Conservation (phyloP, 2,888 invertebrate species). For the Orthosia cruda region DNA sequence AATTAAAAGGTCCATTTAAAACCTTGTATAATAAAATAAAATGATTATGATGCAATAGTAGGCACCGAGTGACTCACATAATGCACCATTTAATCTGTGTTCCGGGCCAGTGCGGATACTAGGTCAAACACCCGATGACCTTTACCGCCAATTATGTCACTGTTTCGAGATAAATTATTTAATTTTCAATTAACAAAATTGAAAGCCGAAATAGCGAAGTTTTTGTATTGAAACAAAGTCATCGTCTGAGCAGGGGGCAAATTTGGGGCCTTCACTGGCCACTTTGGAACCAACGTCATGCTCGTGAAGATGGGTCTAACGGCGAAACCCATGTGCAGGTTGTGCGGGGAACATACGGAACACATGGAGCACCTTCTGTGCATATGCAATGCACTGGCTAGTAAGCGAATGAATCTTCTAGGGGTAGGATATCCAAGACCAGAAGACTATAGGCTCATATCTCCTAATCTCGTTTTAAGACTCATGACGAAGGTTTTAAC, state of each 20-base stretch:
- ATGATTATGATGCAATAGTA: constrained; percentile 6
- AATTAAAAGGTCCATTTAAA: not conserved
- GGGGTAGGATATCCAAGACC: no score
- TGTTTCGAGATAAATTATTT: constrained; percentile 22
- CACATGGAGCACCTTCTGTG: no score
- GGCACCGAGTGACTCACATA: constrained; percentile 43
- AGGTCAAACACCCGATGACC: constrained; percentile 60
- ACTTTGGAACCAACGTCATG: no score
- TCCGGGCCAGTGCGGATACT: constrained; percentile 55
- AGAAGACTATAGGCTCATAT: no score
- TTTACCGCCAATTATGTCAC: constrained; percentile 52
- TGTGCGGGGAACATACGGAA: no score
- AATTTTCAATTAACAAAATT: not conserved
- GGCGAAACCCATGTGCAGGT: no score
- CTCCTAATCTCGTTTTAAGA: no score
- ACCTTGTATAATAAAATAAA: not conserved
- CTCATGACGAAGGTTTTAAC: no score
- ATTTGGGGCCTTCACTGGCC: no score
- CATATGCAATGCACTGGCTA: no score
- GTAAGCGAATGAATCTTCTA: no score
- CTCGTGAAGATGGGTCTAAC: no score
- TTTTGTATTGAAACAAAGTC: not conserved
- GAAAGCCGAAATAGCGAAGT: not conserved
- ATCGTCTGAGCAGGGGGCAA: not conserved
- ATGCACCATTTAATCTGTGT: constrained; percentile 53